phyloP scores from a whole-genome alignment of 2,797 vertebrate genomes.

The Macropodus opercularis region DNA sequence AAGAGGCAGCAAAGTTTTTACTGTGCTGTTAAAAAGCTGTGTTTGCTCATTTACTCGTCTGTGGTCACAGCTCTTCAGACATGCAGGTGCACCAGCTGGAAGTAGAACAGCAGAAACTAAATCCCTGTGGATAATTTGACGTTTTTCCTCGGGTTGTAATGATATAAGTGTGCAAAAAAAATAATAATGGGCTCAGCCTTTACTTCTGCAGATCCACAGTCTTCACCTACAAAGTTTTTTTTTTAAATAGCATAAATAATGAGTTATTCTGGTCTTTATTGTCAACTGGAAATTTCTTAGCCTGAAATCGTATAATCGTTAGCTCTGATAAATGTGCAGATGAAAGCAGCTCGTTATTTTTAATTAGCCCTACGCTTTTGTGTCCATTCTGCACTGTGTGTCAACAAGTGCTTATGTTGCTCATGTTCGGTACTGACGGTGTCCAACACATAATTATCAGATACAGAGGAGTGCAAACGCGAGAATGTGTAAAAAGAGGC shows the following conservation, averaged over 20 bases:
- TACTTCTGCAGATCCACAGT: neutral
- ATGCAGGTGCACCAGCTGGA: neutral
- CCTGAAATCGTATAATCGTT: neutral
- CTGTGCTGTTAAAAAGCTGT: conserved; percentile 5
- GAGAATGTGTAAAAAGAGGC: neutral
- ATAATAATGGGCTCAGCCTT: neutral
- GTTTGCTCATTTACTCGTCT: neutral
- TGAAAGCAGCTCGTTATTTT: conserved; percentile 7
- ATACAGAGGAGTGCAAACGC: neutral
- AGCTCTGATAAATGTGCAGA: neutral
- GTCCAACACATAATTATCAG: neutral
- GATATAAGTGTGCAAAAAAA: neutral
- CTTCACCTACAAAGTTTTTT: neutral
- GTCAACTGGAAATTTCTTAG: neutral
- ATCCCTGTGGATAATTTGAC: neutral
- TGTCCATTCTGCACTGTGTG: conserved; percentile 1
- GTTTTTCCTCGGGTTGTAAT: neutral
- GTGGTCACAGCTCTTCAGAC: neutral
- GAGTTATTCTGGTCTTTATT: neutral
- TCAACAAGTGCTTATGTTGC: neutral
- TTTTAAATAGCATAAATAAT: neutral
- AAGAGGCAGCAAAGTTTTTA: neutral
- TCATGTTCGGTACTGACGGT: neutral
- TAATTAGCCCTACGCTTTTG: conserved; percentile 13
- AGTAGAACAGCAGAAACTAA: neutral